phyloP scores from a whole-genome alignment of 2,888 invertebrate species.

The Protonemura montana region DNA sequence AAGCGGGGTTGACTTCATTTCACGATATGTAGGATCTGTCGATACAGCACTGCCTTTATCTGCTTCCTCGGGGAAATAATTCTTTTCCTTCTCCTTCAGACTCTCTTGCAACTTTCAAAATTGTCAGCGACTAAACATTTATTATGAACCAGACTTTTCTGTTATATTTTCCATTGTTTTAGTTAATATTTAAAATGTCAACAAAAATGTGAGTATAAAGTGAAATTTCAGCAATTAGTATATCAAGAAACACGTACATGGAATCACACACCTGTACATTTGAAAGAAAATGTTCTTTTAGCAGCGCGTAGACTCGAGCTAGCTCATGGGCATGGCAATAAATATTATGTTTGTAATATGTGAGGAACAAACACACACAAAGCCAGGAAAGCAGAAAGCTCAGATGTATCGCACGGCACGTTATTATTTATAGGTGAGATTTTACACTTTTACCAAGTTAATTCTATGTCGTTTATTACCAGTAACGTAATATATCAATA shows the following conservation, averaged over 20 bases:
- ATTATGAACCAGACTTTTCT: background rate
- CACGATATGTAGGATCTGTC: conserved; percentile 35
- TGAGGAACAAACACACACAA: conserved; percentile 28
- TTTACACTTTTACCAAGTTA: conserved; percentile 20
- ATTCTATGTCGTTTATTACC: conserved; percentile 31
- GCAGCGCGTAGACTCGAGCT: background rate
- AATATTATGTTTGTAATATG: conserved; percentile 28
- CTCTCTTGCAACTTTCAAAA: conserved; percentile 4
- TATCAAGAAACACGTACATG: background rate
- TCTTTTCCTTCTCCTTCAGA: background rate
- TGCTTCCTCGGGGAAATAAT: background rate
- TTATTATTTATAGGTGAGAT: conserved; percentile 26
- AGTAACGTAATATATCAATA: conserved; percentile 19
- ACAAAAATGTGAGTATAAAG: background rate
- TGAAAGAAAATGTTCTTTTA: background rate
- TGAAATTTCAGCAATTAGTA: background rate
- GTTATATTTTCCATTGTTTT: background rate
- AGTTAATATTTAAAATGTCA: background rate
- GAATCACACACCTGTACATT: background rate
- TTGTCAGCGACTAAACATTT: background rate
- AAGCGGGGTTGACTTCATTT: conserved; percentile 13
- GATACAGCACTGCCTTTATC: conserved; percentile 36
- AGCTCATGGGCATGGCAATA: background rate
- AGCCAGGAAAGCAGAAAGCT: conserved; percentile 26
- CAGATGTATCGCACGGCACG: conserved; percentile 15